Percentiles rank a stretch among this genome's conserved stretches.
Conservation (phyloP, 1,140 invertebrate genomes). For the Euschistus heros region DNA sequence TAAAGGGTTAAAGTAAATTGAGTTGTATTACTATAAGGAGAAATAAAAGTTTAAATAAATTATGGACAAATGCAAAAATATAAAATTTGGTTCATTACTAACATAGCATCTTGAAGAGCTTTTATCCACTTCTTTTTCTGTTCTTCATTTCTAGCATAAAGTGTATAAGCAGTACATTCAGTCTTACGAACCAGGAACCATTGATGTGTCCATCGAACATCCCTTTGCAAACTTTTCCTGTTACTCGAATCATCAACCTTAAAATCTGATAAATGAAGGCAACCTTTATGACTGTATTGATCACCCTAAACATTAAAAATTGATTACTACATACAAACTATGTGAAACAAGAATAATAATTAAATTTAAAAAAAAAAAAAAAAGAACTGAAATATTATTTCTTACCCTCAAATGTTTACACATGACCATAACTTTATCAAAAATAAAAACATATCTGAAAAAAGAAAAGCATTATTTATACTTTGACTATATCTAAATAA, state of each 20-base stretch:
- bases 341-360: not conserved
- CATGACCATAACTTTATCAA: conserved; percentile 91
- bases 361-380: conserved; percentile 7
- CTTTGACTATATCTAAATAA: too few species aligned
- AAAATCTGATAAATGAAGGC: conserved; percentile 73
- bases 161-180: conserved; percentile 72
- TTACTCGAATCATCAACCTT: conserved; percentile 67
- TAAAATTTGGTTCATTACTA: conserved; percentile 36
- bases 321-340: not conserved
- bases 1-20: too few species aligned
- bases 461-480: conserved; percentile 24
- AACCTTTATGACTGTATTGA: conserved; percentile 84
- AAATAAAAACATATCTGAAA: conserved; percentile 85
- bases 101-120: conserved; percentile 83
- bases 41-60: too few species aligned
- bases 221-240: conserved; percentile 48
- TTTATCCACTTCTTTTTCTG: conserved; percentile 83
- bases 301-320: conserved; percentile 51
- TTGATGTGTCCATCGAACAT: conserved; percentile 65
- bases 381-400: conserved; percentile 28
- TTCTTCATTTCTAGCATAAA: conserved; percentile 81
- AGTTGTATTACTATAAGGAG: too few species aligned
- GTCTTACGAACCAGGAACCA: conserved; percentile 76
- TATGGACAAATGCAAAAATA: too few species aligned
- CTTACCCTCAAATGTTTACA: conserved; percentile 78